These are phyloP conservation scores for Maniola hyperantus DNA, from an alignment of 2,888 invertebrate genomes.

Conservation along the genomic window DNA sequence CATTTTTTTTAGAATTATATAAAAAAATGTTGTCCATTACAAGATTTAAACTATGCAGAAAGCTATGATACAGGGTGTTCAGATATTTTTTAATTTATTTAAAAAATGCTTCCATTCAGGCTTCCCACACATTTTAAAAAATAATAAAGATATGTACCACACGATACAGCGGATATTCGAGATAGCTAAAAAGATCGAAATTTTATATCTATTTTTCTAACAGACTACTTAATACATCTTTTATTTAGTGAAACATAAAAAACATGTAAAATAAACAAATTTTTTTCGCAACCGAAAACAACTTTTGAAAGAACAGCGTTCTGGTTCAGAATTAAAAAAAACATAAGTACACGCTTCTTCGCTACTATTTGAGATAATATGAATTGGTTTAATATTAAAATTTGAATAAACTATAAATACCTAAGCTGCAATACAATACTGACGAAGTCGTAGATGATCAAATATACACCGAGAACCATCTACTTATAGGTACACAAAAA, in stretches of 20 bases:
- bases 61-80: conserved; percentile 15
- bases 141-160: conserved; percentile 19
- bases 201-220: conserved; percentile 9
- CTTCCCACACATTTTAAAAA: conserved; percentile 35
- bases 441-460: conserved; percentile 43
- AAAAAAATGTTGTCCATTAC: conserved; percentile 32
- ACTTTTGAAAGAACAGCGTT: neutral
- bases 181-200: conserved; percentile 13
- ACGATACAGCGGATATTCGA: conserved; percentile 25
- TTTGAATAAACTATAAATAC: conserved; percentile 54
- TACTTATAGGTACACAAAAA: conserved; percentile 49
- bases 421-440: conserved; percentile 70
- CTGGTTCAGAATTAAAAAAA: conserved; percentile 1
- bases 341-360: neutral
- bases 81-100: conserved; percentile 4
- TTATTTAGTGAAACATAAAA: conserved; percentile 16
- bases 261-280: neutral
- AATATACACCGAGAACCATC: conserved; percentile 56
- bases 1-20: conserved; percentile 22
- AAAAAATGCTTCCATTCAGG: conserved; percentile 15
- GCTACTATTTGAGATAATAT: conserved; percentile 2
- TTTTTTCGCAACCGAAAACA: conserved; percentile 1
- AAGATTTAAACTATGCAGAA: conserved; percentile 36
- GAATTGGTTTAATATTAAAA: conserved; percentile 6
- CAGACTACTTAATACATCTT: neutral